Evolutionary conservation across 2,797 vertebrate species (phyloP).

Genomic region (Phrynocephalus guinanensis): DNA sequence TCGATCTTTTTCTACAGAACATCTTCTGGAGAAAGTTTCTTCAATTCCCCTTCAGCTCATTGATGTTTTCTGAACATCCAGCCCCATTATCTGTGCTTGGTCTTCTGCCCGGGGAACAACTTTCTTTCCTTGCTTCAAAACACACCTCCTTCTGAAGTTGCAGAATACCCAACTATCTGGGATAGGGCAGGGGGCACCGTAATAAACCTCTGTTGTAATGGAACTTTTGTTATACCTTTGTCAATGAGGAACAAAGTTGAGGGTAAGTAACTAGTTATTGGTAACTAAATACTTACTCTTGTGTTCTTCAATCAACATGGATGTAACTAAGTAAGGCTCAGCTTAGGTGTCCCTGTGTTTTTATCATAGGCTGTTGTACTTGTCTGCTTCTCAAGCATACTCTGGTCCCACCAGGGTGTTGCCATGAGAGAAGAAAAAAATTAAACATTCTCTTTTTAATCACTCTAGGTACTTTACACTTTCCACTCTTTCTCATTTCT

Average conservation of each 20-base stretch:
- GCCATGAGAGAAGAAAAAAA: not conserved
- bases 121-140: not conserved
- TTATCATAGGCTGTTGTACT: not conserved
- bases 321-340: not conserved
- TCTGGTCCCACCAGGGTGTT: not conserved
- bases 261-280: not conserved
- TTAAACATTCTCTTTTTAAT: rapidly evolving
- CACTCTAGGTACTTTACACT: not conserved
- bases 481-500: constrained; percentile 8
- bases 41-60: not conserved
- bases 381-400: not conserved
- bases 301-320: too few species aligned
- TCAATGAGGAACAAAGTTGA: not conserved
- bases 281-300: not conserved
- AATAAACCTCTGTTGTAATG: not conserved
- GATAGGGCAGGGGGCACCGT: too few species aligned
- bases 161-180: too few species aligned
- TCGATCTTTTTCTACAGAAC: not conserved
- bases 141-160: too few species aligned
- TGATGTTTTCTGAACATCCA: not conserved
- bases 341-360: not conserved
- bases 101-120: not conserved
- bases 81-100: not conserved
- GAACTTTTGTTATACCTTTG: not conserved
- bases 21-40: not conserved